Evolutionary conservation across 2,113 vertebrate species (phyloP).

Genomic region (Grammomys dolichurus): DNA sequence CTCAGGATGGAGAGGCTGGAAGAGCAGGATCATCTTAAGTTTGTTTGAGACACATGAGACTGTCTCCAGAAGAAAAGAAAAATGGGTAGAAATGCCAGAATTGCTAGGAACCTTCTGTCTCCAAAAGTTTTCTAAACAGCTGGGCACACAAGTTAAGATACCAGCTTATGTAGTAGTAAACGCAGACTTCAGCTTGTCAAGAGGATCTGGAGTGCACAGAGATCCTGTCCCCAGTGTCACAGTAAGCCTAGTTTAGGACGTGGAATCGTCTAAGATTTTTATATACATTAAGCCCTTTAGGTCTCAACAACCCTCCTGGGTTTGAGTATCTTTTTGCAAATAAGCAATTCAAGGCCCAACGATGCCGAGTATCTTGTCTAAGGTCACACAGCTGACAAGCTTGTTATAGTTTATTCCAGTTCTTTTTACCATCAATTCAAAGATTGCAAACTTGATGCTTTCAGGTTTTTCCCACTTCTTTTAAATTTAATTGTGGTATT

Average conservation of each 20-base stretch:
- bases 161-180: not conserved
- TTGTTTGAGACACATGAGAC: not conserved
- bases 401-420: not conserved
- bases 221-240: not conserved
- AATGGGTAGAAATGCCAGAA: not conserved
- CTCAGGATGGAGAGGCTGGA: not conserved
- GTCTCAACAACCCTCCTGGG: not conserved
- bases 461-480: not conserved
- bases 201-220: not conserved
- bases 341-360: constrained; percentile 4
- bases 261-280: not conserved
- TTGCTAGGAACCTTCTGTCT: not conserved
- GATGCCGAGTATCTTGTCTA: not conserved
- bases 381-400: constrained; percentile 27
- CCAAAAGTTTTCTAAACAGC: not conserved
- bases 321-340: constrained; percentile 28
- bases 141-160: not conserved
- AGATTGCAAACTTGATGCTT: not conserved
- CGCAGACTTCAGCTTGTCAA: not conserved
- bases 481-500: constrained; percentile 22
- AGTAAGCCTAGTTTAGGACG: not conserved
- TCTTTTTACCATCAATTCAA: not conserved
- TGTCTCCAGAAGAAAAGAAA: not conserved
- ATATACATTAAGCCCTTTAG: not conserved
- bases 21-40: not conserved